Conservation (phyloP, 2,113 vertebrate genomes). For the Amblyopsis rosae region DNA sequence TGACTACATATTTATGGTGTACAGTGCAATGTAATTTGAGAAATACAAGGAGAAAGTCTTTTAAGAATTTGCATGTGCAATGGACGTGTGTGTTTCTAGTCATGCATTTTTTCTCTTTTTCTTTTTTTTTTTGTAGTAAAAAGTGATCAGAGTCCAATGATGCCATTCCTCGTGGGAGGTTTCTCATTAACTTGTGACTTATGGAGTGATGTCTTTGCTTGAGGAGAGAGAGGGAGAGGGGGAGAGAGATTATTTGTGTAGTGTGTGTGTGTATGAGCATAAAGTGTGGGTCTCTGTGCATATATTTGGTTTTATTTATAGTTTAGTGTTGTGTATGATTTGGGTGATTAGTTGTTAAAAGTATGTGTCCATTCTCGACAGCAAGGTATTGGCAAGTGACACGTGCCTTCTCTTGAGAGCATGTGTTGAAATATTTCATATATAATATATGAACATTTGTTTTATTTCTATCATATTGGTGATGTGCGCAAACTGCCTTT, state of each 20-base stretch:
- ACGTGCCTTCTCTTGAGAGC: constrained; percentile 17
- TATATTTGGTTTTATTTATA: constrained; percentile 18
- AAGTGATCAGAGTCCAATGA: constrained; percentile 24
- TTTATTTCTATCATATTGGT: constrained; percentile 4
- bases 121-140: constrained; percentile 44
- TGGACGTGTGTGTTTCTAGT: constrained; percentile 22
- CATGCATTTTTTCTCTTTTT: constrained; percentile 23
- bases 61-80: not conserved
- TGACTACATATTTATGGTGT: not conserved
- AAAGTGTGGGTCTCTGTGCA: not conserved
- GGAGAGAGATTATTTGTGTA: not conserved
- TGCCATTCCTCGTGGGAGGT: constrained; percentile 10
- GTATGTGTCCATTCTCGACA: constrained; percentile 21
- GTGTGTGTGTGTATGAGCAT: constrained; percentile 5
- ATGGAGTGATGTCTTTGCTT: constrained; percentile 39
- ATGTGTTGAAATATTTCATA: constrained; percentile 38
- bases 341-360: constrained; percentile 39
- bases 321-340: constrained; percentile 27
- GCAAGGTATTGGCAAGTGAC: constrained; percentile 31
- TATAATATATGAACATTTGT: constrained; percentile 33
- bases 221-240: not conserved
- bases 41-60: not conserved
- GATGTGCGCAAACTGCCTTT: constrained; percentile 5
- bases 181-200: constrained; percentile 53
- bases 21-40: constrained; percentile 1